Evolutionary conservation across 2,113 vertebrate species (phyloP).

Genomic region (Pedionomus torquatus): DNA sequence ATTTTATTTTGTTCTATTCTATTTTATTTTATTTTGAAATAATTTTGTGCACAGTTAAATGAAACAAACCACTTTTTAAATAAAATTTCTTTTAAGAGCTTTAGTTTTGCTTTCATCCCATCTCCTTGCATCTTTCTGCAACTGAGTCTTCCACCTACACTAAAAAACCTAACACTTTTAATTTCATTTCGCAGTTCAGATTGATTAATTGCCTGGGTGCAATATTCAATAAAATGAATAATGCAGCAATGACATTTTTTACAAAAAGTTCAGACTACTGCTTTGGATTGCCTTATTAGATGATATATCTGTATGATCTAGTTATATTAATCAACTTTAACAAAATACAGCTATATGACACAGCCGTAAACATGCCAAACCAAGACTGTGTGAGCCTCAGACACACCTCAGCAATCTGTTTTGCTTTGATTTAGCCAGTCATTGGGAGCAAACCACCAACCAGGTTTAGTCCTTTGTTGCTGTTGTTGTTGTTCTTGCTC

Average conservation of each 20-base stretch:
- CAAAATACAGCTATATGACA: not conserved
- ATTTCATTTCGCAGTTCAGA: not conserved
- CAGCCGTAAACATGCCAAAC: not conserved
- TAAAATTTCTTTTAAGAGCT: not conserved
- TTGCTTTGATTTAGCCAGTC: not conserved
- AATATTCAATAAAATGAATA: constrained; percentile 3
- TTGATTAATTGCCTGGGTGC: not conserved
- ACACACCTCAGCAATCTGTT: not conserved
- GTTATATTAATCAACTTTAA: not conserved
- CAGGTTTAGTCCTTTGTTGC: not conserved
- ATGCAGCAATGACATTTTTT: not conserved
- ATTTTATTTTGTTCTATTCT: no score
- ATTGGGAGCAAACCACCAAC: not conserved
- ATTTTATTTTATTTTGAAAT: not conserved
- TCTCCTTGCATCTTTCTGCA: not conserved
- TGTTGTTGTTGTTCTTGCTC: not conserved
- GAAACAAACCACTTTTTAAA: not conserved
- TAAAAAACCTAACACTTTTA: not conserved
- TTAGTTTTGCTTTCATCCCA: not conserved
- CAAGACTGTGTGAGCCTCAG: not conserved
- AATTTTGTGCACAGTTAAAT: not conserved
- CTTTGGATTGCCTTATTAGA: not conserved
- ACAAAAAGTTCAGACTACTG: not conserved
- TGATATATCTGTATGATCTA: not conserved
- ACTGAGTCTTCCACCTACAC: not conserved